Evolutionary conservation across 2,797 vertebrate species (phyloP).

Genomic region (Simalia tracyae): DNA sequence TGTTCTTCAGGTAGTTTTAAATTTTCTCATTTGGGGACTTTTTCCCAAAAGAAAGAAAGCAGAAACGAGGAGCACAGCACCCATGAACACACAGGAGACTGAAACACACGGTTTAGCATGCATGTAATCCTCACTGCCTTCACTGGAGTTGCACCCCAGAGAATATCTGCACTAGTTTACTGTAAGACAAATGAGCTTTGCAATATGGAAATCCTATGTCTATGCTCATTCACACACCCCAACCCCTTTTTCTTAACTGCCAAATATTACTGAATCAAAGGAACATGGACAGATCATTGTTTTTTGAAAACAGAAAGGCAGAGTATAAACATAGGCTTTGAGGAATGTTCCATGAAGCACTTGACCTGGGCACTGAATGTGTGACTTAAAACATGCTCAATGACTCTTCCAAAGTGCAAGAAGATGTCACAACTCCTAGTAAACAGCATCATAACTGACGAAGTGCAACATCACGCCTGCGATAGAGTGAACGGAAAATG

Average conservation of each 20-base stretch:
- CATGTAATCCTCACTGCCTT: not conserved
- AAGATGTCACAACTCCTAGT: too few species aligned
- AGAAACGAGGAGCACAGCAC: slow-evolving; percentile 49
- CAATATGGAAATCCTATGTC: not conserved
- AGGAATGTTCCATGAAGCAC: too few species aligned
- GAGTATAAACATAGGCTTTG: not conserved
- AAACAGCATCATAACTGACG: too few species aligned
- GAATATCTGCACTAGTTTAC: not conserved
- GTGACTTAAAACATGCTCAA: not conserved
- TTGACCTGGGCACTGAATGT: not conserved
- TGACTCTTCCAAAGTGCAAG: too few species aligned
- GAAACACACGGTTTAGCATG: too few species aligned
- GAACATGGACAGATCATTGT: not conserved
- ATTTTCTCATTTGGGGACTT: slow-evolving; percentile 64
- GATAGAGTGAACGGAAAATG: too few species aligned
- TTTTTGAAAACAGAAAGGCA: not conserved
- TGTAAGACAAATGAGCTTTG: too few species aligned
- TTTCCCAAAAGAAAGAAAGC: slow-evolving; percentile 69
- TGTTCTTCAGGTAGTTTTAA: slow-evolving; percentile 78
- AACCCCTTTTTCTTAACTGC: not conserved
- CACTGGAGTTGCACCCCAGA: not conserved
- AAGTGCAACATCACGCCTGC: too few species aligned
- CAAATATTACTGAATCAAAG: not conserved
- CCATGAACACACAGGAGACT: slow-evolving; percentile 27
- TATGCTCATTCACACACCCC: not conserved